Conservation (phyloP, 2,888 invertebrate genomes). For the Bugula neritina region DNA sequence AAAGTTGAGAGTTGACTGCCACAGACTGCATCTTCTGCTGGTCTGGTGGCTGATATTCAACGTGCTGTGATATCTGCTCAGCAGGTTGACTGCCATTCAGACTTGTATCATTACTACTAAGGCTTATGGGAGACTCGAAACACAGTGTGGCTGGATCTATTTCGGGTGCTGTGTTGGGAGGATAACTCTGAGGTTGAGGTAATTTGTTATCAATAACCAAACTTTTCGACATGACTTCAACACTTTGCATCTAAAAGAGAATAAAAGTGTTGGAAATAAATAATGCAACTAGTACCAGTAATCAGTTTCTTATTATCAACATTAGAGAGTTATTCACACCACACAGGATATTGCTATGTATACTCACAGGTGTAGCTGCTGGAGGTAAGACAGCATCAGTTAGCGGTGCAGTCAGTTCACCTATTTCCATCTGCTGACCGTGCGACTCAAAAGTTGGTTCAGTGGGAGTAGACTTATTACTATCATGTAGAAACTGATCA, state of each 20-base stretch:
- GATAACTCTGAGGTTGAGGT: constrained; percentile 17
- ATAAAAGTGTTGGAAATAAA: not conserved
- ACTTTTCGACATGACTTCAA: not conserved
- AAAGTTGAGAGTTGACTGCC: not conserved
- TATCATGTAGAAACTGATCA: not conserved
- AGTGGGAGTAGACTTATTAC: too few species aligned
- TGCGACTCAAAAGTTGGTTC: too few species aligned
- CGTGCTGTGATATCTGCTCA: constrained; percentile 1
- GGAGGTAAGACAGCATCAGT: too few species aligned
- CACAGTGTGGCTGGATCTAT: constrained; percentile 14
- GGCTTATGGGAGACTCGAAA: constrained; percentile 13
- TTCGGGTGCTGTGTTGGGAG: constrained; percentile 17
- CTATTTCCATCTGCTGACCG: too few species aligned
- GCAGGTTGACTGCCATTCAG: constrained; percentile 8
- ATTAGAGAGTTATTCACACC: too few species aligned
- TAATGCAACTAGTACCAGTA: too few species aligned
- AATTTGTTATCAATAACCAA: not conserved
- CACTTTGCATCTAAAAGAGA: not conserved
- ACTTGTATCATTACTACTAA: constrained; percentile 22
- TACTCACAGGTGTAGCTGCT: too few species aligned
- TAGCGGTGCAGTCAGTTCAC: too few species aligned
- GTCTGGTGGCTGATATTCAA: not conserved
- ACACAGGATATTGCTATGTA: too few species aligned
- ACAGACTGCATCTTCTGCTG: not conserved
- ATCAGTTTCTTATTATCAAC: too few species aligned